Evolutionary conservation across 2,888 invertebrate species (phyloP), one percentile per base, ranked within the genome.

Genomic region (Drosophila flavopinicola): DNA sequence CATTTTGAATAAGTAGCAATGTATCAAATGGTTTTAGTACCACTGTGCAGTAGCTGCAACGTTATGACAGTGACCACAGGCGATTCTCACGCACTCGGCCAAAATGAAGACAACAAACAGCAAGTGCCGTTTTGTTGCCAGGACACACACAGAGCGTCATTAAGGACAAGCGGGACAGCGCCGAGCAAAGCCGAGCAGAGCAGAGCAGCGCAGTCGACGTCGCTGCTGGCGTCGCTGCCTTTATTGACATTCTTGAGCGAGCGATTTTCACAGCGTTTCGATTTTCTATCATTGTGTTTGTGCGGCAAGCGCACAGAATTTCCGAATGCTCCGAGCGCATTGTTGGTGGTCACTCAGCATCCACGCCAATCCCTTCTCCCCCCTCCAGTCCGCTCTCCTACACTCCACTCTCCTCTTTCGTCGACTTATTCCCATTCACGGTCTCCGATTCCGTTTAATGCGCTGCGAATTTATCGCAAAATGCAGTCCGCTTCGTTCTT

Each of bases 381-480:
- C 20, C 20, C n/a, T n/a, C n/a, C n/a, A n/a, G n/a, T 2, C 20
- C 7, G 24, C 27, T 24, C 30, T 3, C 10, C 11, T 6, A 15
- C 25, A 6, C 11, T 7, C 29, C n/a, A 9, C 42, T 17, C 23
- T n/a, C n/a, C n/a, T n/a, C n/a, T 15, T 10, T 9, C 13, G 24
- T 6, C 24, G 11, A 4, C 32, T 6, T 3, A 38, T 30, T 25
- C 13, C 29, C 54, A 45, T 63, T 51, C 58, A 63, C 24, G 47
- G 17, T 54, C 48, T 41, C 23, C 39, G 51, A 54, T 59, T 49
- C 38, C 68, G 65, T 75, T 82, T 75, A 83, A 87, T 87, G 79
- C 66, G 69, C 58, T 66, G 70, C 71, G 80, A 80, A 87, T 87
- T 87, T 83, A 87, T 87, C 86, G 80, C 67, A 80, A 57, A 80